Evolutionary conservation across 1,140 invertebrate genomes (phyloP).

Genomic region (Nomia melanderi): DNA sequence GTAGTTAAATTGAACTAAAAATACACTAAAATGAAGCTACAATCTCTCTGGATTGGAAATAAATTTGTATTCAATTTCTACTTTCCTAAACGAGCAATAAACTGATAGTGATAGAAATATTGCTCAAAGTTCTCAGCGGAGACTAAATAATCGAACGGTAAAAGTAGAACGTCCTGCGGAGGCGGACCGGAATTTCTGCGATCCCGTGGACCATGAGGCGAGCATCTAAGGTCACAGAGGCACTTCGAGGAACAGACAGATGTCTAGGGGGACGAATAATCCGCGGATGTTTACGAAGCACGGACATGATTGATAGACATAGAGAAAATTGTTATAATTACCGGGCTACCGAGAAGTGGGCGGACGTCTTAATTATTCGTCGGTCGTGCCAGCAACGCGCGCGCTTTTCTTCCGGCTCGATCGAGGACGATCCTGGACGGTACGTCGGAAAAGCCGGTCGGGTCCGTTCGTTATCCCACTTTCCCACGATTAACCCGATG

Average conservation of each 20-base stretch:
- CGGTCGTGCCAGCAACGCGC: not conserved
- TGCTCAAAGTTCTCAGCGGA: too few relatives aligned
- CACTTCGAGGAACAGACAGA: not conserved
- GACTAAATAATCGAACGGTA: not conserved
- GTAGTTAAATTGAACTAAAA: too few relatives aligned
- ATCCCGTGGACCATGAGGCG: not conserved
- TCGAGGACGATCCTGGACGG: too few relatives aligned
- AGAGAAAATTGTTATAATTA: slow-evolving; percentile 47
- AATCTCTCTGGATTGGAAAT: too few relatives aligned
- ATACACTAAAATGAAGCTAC: too few relatives aligned
- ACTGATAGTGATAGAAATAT: too few relatives aligned
- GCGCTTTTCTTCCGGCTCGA: not conserved
- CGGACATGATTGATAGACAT: slow-evolving; percentile 12
- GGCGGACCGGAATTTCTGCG: not conserved
- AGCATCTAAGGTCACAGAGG: too few relatives aligned
- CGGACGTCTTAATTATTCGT: slow-evolving; percentile 56
- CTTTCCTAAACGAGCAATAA: too few relatives aligned
- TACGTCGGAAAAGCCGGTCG: slow-evolving; percentile 11
- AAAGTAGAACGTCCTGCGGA: not conserved
- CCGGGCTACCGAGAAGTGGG: slow-evolving; percentile 24
- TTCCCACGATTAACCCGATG: slow-evolving; percentile 17
- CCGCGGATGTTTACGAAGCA: slow-evolving; percentile 4
- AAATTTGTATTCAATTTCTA: too few relatives aligned
- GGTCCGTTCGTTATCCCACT: slow-evolving; percentile 1
- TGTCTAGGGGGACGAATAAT: slow-evolving; percentile 5